Evolutionary conservation across 2,797 vertebrate genomes (phyloP).

Genomic region (Percopsis omiscomaycus): DNA sequence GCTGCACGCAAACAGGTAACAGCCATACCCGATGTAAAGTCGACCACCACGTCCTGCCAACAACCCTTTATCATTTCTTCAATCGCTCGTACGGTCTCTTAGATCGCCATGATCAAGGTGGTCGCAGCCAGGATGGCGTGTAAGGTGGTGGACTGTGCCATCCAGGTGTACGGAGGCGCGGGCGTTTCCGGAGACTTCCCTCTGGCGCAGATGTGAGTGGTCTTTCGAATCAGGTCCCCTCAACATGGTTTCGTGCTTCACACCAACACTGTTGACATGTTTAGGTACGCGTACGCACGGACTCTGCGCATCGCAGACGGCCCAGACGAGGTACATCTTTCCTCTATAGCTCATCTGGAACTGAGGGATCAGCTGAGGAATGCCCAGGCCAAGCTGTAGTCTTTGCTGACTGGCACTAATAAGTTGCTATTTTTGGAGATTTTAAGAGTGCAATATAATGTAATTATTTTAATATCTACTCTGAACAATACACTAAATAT

Average conservation of each 20-base stretch:
- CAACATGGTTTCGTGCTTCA: too few relatives aligned
- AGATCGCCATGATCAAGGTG: constrained; percentile 95
- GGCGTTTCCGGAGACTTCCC: constrained; percentile 90
- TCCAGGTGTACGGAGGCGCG: constrained; percentile 88
- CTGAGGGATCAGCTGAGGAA: constrained; percentile 80
- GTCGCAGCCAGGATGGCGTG: constrained; percentile 84
- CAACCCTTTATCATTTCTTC: background rate
- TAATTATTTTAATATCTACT: background rate
- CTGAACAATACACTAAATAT: background rate
- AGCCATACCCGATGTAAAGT: background rate
- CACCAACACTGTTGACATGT: too few relatives aligned
- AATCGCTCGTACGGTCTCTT: background rate
- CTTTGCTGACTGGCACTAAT: background rate
- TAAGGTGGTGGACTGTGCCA: constrained; percentile 86
- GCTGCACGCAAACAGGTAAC: constrained; percentile 86
- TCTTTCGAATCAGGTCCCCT: background rate
- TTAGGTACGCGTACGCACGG: constrained; percentile 62
- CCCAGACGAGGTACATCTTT: constrained; percentile 93
- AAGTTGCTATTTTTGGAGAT: background rate
- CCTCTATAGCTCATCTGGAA: constrained; percentile 83
- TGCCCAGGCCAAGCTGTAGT: constrained; percentile 79
- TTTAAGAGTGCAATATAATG: background rate
- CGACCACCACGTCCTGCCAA: background rate
- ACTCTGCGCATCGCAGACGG: constrained; percentile 88
- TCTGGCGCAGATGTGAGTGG: constrained; percentile 88